Evolutionary conservation across 1,140 invertebrate species (phyloP).

Genomic region (Pantala flavescens): DNA sequence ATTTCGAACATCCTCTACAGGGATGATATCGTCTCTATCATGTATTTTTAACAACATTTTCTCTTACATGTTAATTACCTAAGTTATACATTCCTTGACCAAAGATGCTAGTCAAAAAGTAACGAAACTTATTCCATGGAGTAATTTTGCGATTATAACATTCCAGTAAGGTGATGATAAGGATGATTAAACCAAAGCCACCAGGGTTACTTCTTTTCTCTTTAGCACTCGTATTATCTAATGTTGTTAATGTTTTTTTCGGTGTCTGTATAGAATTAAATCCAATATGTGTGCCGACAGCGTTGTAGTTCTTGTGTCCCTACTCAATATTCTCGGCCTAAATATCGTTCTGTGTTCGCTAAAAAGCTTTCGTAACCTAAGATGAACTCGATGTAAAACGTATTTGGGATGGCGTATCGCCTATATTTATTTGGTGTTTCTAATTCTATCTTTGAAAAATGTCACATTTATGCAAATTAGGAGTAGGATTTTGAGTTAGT

Average conservation of each 20-base stretch:
- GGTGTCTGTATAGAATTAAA: neutral
- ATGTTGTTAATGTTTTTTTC: constrained; percentile 2
- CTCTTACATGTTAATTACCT: neutral
- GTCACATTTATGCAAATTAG: constrained; percentile 3
- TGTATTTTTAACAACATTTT: neutral
- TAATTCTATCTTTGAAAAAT: neutral
- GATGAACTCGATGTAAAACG: neutral
- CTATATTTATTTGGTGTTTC: neutral
- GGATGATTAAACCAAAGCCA: neutral
- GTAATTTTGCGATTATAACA: neutral
- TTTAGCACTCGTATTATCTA: constrained; percentile 7
- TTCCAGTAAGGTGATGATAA: neutral
- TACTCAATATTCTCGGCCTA: constrained; percentile 2
- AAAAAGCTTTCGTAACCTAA: constrained; percentile 4
- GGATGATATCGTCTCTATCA: neutral
- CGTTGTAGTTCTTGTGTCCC: constrained; percentile 1
- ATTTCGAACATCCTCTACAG: neutral
- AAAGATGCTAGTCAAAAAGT: neutral
- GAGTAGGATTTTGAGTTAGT: neutral
- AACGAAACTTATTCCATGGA: neutral
- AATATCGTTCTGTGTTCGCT: constrained; percentile 3
- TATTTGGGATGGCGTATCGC: neutral
- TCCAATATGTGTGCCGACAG: neutral
- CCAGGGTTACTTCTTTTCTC: neutral
- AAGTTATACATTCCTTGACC: constrained; percentile 1